Evolutionary conservation across 2,797 vertebrate genomes (phyloP), one percentile per base, ranked within the genome.

Genomic region (Erethizon dorsatum): DNA sequence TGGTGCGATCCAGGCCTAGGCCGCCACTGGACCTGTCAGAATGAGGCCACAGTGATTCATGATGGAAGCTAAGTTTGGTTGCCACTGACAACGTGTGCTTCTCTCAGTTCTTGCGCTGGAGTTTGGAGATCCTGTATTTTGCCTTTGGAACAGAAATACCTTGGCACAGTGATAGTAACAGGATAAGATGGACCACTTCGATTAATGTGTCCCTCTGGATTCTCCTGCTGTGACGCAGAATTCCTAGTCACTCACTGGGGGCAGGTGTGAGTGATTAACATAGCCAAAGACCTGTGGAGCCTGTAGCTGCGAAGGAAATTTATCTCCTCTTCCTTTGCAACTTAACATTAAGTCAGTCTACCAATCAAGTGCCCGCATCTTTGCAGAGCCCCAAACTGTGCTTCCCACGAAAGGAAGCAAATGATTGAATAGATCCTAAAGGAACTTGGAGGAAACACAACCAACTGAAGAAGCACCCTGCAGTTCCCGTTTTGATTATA

Each of bases 1-100:
- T 88, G 79, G 71, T 91, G 24, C 87, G 82, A 90, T 84, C 54
- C 56, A 0, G 80, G 94, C 37, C 80, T 83, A 2, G 79, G 79
- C 45, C n/a, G 37, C 86, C 86, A 59, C 83, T n/a, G 61, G 52
- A 84, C 95, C 73, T 94, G 61, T 97, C 92, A 94, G 93, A 96
- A 95, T 90, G 67, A 97, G 94, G 71, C 96, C 95, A 89, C 54
- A 18, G 57, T 92, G 91, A 93, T 82, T 95, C 61, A 87, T 89
- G 69, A 59, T 69, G 52, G 45, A 96, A 96, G 90, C 45, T 2
- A 20, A 82, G 56, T 71, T 86, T 77, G 41, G 92, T 95, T 65
- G 24, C 67, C 90, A 71, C 28, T 83, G 88, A 82, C 41, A 17
- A 41, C 71, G 50, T 54, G 2, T 94, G 52, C 84, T 96, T 47